Base-by-base conservation (phyloP, 2,888 invertebrate genomes). In the Odontomyia ornata region DNA sequence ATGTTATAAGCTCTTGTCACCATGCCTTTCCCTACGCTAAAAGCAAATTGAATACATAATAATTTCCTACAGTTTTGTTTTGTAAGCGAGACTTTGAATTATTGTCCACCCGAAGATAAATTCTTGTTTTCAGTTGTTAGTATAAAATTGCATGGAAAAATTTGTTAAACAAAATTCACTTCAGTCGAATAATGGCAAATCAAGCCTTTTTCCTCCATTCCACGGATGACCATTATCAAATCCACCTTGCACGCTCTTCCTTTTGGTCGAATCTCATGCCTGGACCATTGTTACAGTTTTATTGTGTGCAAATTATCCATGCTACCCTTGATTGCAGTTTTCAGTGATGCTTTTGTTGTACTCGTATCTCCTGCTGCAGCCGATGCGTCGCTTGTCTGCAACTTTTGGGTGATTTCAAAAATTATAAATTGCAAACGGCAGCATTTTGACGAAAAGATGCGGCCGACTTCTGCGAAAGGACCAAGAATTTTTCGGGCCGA, bases 301-400 rank as follows among this genome's bases (percentile, higher is more conserved):
- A 81, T 79, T 80, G 81, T 80, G 78, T 80, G 81, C 79, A 80
- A 80, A 81, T 80, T 79, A 79, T 72, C 36, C 75, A 72, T 46
- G 28, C 25, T 18, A 9, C 30, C 36, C 5, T 30, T 43, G 21
- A 25, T 28, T 21, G 9, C 27, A 7, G 25, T 28, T 27, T 9
- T 36, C 23, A 21, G 4, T 62, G 62, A 27, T 57, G 57, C 15
- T 25, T 15, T 15, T 36, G 65, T 36, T 36, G 43, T 27, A 7
- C 36, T 36, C 36, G 65, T 65, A 52, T 13, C 60, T 9, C n/a
- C 25, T 18, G 25, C 60, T 13, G 60, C 23, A n/a, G n/a, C 60
- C 23, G 23, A n/a, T 25, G 7, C 28, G 43, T 46, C 25, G 57
- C 69, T 75, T 77, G 73, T 60, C 73, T 65, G 23, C 46, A 9